These are phyloP conservation scores for Pyrrhosoma nymphula DNA, from an alignment of 2,888 invertebrate genomes.

Conservation along the genomic window DNA sequence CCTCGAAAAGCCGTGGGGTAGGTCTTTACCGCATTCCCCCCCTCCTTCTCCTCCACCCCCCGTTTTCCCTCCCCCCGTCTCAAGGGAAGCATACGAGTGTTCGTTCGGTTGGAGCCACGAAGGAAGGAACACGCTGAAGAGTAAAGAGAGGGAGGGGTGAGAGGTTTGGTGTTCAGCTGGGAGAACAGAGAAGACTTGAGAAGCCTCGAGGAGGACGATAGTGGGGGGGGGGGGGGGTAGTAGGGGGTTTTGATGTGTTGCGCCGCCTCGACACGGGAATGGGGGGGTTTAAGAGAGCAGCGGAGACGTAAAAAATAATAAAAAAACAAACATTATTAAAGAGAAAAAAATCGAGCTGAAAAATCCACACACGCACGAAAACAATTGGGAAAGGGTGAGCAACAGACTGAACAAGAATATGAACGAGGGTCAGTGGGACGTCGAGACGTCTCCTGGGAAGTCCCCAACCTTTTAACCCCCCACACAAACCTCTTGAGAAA, in stretches of 20 bases:
- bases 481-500: background rate
- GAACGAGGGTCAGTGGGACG: constrained; percentile 17
- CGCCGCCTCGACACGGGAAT: background rate
- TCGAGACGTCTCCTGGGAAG: background rate
- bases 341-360: background rate
- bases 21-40: constrained; percentile 58
- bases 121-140: constrained; percentile 8
- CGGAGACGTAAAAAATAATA: background rate
- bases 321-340: background rate
- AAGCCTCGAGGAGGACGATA: background rate
- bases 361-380: background rate
- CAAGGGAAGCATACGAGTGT: constrained; percentile 51
- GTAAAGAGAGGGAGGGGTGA: background rate
- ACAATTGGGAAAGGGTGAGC: background rate
- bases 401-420: background rate
- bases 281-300: background rate
- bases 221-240: background rate
- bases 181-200: background rate
- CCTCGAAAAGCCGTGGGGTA: constrained; percentile 66
- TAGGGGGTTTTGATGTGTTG: background rate
- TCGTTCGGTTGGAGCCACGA: constrained; percentile 33
- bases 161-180: background rate
- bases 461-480: background rate
- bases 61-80: background rate
- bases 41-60: background rate